Percentiles rank a stretch among this genome's conserved stretches.
phyloP scores from a whole-genome alignment of 2,888 invertebrate species.

The Clitarchus hookeri region DNA sequence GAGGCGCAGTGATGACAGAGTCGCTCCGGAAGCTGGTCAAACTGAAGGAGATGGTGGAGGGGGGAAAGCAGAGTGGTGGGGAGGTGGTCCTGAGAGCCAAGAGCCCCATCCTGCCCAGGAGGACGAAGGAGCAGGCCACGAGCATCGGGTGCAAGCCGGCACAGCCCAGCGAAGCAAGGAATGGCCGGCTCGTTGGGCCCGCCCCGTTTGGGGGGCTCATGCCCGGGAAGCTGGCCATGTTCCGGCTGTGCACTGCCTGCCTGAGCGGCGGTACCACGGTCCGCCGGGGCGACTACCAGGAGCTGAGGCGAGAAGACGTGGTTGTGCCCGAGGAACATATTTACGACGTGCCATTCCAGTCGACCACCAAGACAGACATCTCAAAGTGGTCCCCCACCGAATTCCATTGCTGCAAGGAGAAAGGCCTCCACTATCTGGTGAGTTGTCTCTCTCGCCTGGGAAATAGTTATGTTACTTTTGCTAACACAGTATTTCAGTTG shows the following conservation, averaged over 20 bases:
- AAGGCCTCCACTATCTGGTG: neutral
- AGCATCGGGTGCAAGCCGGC: neutral
- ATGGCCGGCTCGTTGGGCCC: too few species aligned
- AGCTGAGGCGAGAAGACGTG: neutral
- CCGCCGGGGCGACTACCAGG: neutral
- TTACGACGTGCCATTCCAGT: slow-evolving; percentile 7
- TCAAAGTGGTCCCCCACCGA: neutral
- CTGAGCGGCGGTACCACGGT: neutral
- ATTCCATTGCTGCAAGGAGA: neutral
- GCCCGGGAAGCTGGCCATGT: neutral
- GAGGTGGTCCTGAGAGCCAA: neutral
- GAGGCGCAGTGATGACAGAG: neutral
- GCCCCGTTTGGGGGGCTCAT: neutral
- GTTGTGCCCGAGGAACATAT: neutral
- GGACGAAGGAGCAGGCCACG: neutral
- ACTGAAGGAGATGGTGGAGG: neutral
- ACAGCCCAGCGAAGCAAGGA: too few species aligned
- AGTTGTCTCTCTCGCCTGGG: neutral
- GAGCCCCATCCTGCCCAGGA: neutral
- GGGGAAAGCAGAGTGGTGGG: neutral
- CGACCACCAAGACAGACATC: neutral
- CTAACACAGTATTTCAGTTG: too few species aligned
- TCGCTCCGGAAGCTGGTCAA: neutral
- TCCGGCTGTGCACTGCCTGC: neutral
- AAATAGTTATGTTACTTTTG: too few species aligned